Conservation (phyloP, 2,113 vertebrate genomes). For the Nycticryphes semicollaris region DNA sequence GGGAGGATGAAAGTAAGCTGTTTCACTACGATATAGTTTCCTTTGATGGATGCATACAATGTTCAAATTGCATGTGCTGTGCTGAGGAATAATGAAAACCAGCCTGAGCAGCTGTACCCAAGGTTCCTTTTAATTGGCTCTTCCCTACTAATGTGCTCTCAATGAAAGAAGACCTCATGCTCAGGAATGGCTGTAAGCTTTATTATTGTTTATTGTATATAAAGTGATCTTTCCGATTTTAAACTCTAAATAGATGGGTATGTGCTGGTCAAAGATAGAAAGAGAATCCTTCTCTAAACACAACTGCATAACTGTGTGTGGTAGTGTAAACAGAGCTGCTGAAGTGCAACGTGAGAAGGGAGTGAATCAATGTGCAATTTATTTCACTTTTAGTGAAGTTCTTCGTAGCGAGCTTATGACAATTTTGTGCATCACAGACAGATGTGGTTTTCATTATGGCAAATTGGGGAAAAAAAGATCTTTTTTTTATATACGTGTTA, state of each 20-base stretch:
- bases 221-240: background rate
- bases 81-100: slow-evolving; percentile 5
- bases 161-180: background rate
- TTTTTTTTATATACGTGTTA: background rate
- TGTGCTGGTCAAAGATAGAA: background rate
- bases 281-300: background rate
- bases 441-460: background rate
- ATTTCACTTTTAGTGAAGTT: background rate
- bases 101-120: slow-evolving; percentile 21
- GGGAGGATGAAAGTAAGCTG: background rate
- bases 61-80: background rate
- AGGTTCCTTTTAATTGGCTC: slow-evolving; percentile 58
- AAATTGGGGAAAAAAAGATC: background rate
- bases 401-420: background rate
- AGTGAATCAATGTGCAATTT: background rate
- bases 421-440: background rate
- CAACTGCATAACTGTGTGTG: background rate
- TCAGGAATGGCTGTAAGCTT: slow-evolving; percentile 21
- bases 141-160: background rate
- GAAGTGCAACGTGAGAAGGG: background rate
- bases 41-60: background rate
- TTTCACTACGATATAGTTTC: background rate
- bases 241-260: background rate
- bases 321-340: background rate
- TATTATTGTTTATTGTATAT: background rate